Conservation (phyloP, 2,888 invertebrate genomes). For the Noctua janthe region DNA sequence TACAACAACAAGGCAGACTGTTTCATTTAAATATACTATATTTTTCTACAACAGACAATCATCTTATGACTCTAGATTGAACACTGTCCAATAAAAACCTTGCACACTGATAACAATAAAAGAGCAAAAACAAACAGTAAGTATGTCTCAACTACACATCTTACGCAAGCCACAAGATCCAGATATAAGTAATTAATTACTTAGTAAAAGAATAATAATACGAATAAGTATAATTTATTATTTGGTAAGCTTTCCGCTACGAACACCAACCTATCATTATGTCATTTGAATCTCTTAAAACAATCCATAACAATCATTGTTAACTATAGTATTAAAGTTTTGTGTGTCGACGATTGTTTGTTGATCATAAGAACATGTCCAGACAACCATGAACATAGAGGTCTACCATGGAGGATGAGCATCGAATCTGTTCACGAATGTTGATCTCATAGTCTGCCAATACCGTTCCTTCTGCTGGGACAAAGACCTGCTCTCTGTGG, state of each 20-base stretch:
- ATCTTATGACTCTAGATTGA: background rate
- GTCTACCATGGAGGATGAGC: no score
- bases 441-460: no score
- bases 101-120: background rate
- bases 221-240: conserved; percentile 35
- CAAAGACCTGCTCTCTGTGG: no score
- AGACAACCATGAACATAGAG: background rate
- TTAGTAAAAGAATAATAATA: conserved; percentile 19
- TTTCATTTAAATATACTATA: no score
- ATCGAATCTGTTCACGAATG: no score
- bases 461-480: no score
- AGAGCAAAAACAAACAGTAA: conserved; percentile 2
- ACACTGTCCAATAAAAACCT: background rate
- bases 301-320: conserved; percentile 43
- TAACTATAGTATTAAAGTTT: conserved; percentile 16
- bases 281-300: conserved; percentile 46
- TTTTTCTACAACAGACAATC: no score
- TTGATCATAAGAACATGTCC: no score
- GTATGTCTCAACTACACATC: background rate
- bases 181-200: conserved; percentile 53
- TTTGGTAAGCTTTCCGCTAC: conserved; percentile 24
- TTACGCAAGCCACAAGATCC: conserved; percentile 23
- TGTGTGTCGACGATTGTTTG: background rate
- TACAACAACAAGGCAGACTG: no score
- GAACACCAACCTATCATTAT: conserved; percentile 52